Evolutionary conservation across 2,888 invertebrate genomes (phyloP), one percentile per base, ranked within the genome.

Genomic region (Unio pictorum): DNA sequence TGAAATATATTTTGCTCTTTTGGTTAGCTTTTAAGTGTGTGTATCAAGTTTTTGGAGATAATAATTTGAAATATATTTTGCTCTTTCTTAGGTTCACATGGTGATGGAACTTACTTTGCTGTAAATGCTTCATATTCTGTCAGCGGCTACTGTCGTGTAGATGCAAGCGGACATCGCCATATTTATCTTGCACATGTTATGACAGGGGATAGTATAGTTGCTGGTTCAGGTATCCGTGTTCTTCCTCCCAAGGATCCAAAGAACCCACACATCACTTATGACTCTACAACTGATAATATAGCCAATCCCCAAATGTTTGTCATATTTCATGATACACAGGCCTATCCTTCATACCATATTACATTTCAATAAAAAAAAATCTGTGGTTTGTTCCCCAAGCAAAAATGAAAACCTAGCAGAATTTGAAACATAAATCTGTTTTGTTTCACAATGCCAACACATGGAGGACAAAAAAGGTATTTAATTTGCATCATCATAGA

Each of bases 311-410:
- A 65, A 34, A 62, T 67, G 34, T 75, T 75, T 67, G 73, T 73
- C n/a, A 73, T 75, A 60, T 75, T 67, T 55, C 71, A 75, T 63
- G 75, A 71, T 54, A 64, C 73, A 6, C 71, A 73, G 55, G 73
- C 75, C 6, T 75, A 71, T 55, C 75, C 75, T 4, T 64, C 71
- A 15, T 75, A 58, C 45, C 61, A 61, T 55, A 67, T 23, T 23
- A 23, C 23, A 23, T 23, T 23, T 23, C 23, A 23, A 23, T 23
- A 66, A 64, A 30, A 7, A 30, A 30, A 30, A 7, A 30, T 30
- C 30, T 6, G 30, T 30, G 30, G 30, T 1, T 30, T 30, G 23
- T 30, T 30, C 1, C 7, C 7, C 6, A 5, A 30, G 7, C 6
- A 30, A 30, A 30, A 30, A 6, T 30, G 6, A 30, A 30, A 30